These are phyloP conservation scores for Strigamia transsilvanica DNA, from an alignment of 2,888 invertebrate genomes.

Conservation along the genomic window DNA sequence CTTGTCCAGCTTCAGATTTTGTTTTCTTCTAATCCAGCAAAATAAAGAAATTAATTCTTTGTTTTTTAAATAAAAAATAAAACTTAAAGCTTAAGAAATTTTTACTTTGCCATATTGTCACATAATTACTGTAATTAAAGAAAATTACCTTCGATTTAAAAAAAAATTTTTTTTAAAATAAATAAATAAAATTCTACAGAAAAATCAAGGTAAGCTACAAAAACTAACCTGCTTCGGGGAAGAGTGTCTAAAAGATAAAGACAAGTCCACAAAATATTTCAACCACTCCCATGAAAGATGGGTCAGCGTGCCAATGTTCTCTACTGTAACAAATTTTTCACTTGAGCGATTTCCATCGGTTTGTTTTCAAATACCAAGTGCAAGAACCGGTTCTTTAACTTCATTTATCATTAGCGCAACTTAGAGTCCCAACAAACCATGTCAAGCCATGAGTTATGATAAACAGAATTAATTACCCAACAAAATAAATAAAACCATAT, in stretches of 20 bases:
- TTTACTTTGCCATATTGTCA: no score
- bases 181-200: not conserved
- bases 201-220: not conserved
- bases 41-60: not conserved
- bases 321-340: constrained; percentile 6
- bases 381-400: not conserved
- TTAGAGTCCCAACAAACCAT: no score
- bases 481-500: not conserved
- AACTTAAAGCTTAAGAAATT: no score
- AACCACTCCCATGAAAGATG: constrained; percentile 26
- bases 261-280: not conserved
- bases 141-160: not conserved
- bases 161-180: not conserved
- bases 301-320: constrained; percentile 33
- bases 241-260: not conserved
- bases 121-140: no score
- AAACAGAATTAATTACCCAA: not conserved
- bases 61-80: no score
- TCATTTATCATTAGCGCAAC: not conserved
- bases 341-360: not conserved
- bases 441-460: no score
- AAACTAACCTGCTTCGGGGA: constrained; percentile 10
- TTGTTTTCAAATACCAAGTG: not conserved
- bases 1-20: no score
- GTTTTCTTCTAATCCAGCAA: no score